Base-by-base conservation (phyloP, 2,888 invertebrate species). In the Cheiracanthium punctorium region DNA sequence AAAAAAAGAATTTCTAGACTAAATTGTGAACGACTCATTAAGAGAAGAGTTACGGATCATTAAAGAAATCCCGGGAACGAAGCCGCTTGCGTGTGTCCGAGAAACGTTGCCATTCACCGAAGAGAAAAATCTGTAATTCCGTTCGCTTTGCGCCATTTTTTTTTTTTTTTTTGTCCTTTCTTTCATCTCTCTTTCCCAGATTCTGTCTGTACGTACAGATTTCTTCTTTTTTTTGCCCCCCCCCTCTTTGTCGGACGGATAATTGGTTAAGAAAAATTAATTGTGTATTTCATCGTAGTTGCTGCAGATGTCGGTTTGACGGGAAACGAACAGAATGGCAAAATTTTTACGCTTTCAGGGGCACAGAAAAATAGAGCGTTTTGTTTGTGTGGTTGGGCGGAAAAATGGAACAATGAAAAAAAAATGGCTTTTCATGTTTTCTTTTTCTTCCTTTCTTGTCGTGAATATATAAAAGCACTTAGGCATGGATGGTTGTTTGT, bases 241-340 rank as follows among this genome's bases (percentile, higher is more conserved):
- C 48, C 1, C 2, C 17, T 12, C n/a, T 48, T 12, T 17, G 1
- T 12, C 24, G 58, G 24, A 58, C 20, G 24, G 58, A 58, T 58
- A 58, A 58, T 58, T 58, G 58, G 58, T 58, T 58, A 24, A 58
- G 58, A 58, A 58, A 58, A 58, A 58, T 58, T 58, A 58, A 58
- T 58, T 58, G 58, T 17, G 58, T 20, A 58, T 58, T 58, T 58
- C 24, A 58, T 24, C 24, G 20, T 5, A 24, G 4, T 20, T 24
- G 58, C 4, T 24, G 24, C 4, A 58, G 58, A n/a, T 24, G 24
- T 24, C 24, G 24, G 12, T 24, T 58, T n/a, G 58, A 58, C 2
- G 20, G 24, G 4, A 48, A 12, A 17, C 4, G 24, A 58, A 58
- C 37, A 37, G 10, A n/a, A n/a, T n/a, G n/a, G 37, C 10, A 10